Base-by-base conservation (phyloP, 2,113 vertebrate genomes). In the Gambusia holbrooki region DNA sequence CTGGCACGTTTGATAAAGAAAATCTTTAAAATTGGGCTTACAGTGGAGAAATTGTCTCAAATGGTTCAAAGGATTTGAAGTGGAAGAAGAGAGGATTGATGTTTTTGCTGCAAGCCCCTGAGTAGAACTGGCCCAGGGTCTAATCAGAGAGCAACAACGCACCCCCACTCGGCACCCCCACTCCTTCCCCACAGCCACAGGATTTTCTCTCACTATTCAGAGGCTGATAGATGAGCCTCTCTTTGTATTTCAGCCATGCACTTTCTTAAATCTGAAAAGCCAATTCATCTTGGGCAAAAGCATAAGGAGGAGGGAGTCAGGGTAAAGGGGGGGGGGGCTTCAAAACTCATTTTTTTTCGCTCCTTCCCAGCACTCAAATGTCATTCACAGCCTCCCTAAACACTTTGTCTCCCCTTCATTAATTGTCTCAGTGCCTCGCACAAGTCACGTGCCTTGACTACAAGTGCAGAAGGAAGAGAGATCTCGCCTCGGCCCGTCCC, bases 241-340 rank as follows among this genome's bases (percentile, higher is more conserved):
- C 84, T 92, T 94, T 93, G 92, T 93, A 93, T 93, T 94, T 93
- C 91, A 91, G 84, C 90, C 90, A 84, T 91, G 90, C 88, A 90
- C 90, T 93, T 95, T 93, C 92, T 94, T 92, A 93, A 92, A 93
- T 93, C 92, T 93, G 88, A 93, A 94, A 94, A 93, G 91, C 92
- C 92, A 92, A 93, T 94, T 94, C 92, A 94, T 93, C 93, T 92
- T 90, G 83, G 81, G 87, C 82, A 89, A 91, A 87, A 67, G 65
- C 42, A 67, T 67, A 28, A 42, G 65, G 74, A 79, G 88, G 82
- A 80, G 84, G 81, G 81, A 83, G 77, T 71, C 58, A 74, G 84
- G 79, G 76, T 63, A 74, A 83, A 75, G 74, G 84, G 79, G 45
- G 69, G 9, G 86, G 87, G 87, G 88, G 90, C 89, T 93, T 90